These are phyloP conservation scores for Meta bourneti DNA, from an alignment of 2,888 invertebrate species.

Conservation along the genomic window DNA sequence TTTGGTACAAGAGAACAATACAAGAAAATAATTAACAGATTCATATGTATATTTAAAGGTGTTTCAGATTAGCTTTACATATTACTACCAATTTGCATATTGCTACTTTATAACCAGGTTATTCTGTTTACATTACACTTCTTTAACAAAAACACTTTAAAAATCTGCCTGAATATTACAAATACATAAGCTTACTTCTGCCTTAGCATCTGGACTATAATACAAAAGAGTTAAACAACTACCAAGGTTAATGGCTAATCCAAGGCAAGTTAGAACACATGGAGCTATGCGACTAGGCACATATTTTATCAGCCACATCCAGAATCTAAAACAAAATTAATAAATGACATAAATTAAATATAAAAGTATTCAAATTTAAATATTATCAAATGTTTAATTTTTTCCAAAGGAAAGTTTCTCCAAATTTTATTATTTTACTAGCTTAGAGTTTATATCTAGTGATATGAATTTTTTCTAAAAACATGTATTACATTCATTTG, in stretches of 20 bases:
- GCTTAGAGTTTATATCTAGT: background rate
- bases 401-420: background rate
- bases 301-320: constrained; percentile 95
- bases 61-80: too few relatives aligned
- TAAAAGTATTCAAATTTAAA: background rate
- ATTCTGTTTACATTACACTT: background rate
- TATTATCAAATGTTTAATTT: background rate
- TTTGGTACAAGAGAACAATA: too few relatives aligned
- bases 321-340: constrained; percentile 88
- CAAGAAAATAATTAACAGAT: too few relatives aligned
- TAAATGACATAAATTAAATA: background rate
- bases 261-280: constrained; percentile 96
- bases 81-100: too few relatives aligned
- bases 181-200: constrained; percentile 80
- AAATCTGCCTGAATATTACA: background rate
- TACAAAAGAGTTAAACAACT: constrained; percentile 94
- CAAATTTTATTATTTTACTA: too few relatives aligned
- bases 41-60: too few relatives aligned
- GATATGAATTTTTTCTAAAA: background rate
- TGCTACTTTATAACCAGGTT: too few relatives aligned
- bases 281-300: constrained; percentile 97
- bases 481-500: background rate
- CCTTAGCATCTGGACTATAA: constrained; percentile 93
- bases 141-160: background rate
- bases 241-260: constrained; percentile 93